These are phyloP conservation scores for Gallinago paraguaiae DNA, from an alignment of 2,113 vertebrate species.

Conservation along the genomic window DNA sequence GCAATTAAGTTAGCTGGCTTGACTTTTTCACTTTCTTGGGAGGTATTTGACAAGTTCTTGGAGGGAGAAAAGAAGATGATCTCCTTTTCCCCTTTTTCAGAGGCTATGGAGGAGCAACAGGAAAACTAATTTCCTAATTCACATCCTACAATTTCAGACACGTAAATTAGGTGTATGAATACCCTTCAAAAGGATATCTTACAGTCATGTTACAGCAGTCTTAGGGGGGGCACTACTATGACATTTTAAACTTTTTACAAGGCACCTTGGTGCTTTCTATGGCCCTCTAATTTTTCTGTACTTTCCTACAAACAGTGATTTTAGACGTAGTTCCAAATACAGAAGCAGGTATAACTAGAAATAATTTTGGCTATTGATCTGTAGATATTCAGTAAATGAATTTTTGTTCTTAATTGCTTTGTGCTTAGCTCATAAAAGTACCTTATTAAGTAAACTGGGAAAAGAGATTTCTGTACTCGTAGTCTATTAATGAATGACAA, in stretches of 20 bases:
- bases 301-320: background rate
- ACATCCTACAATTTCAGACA: background rate
- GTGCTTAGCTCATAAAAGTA: background rate
- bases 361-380: background rate
- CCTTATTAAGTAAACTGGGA: background rate
- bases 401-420: background rate
- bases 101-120: background rate
- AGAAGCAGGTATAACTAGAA: background rate
- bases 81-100: background rate
- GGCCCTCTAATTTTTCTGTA: background rate
- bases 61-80: background rate
- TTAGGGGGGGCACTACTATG: rapidly evolving
- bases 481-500: background rate
- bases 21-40: background rate
- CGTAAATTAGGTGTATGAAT: background rate
- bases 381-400: background rate
- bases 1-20: background rate
- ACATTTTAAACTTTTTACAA: background rate
- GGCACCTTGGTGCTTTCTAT: background rate
- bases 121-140: background rate
- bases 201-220: background rate
- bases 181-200: background rate
- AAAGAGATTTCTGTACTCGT: background rate
- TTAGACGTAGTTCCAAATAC: background rate
- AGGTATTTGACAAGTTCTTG: background rate